Conservation (phyloP, 2,797 vertebrate genomes). For the Rhinophrynus dorsalis region DNA sequence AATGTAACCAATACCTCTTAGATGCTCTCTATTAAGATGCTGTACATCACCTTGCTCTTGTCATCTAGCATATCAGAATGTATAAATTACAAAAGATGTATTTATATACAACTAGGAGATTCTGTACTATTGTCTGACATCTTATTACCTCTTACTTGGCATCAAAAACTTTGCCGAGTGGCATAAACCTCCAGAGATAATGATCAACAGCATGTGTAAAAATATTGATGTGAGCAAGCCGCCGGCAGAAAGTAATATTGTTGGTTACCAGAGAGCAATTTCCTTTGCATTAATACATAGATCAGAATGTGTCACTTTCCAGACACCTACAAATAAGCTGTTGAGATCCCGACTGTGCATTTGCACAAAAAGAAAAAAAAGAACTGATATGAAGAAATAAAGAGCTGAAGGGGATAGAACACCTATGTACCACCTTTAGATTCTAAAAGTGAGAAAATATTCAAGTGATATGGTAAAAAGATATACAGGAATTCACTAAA, state of each 20-base stretch:
- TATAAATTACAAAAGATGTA: neutral
- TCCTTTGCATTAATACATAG: conserved; percentile 22
- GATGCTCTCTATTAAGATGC: too few species aligned
- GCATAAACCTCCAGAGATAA: conserved; percentile 33
- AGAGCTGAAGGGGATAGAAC: neutral
- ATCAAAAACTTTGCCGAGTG: conserved; percentile 29
- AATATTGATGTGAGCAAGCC: conserved; percentile 14
- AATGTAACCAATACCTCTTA: too few species aligned
- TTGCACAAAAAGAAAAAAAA: conserved; percentile 13
- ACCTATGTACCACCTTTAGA: conserved; percentile 8
- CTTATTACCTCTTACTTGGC: conserved; percentile 27
- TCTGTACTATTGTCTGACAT: conserved; percentile 21
- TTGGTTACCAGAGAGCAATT: conserved; percentile 17
- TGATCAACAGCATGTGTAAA: conserved; percentile 28
- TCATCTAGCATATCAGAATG: neutral
- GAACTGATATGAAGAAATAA: conserved; percentile 22
- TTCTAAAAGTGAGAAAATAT: neutral
- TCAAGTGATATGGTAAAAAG: neutral
- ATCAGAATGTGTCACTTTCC: conserved; percentile 37
- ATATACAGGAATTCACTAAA: neutral
- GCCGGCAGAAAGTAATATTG: conserved; percentile 35
- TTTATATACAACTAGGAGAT: neutral
- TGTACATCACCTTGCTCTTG: neutral
- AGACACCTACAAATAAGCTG: conserved; percentile 40
- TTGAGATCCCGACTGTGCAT: conserved; percentile 14